Evolutionary conservation across 2,888 invertebrate species (phyloP).

Genomic region (Agrilus cyanescens): DNA sequence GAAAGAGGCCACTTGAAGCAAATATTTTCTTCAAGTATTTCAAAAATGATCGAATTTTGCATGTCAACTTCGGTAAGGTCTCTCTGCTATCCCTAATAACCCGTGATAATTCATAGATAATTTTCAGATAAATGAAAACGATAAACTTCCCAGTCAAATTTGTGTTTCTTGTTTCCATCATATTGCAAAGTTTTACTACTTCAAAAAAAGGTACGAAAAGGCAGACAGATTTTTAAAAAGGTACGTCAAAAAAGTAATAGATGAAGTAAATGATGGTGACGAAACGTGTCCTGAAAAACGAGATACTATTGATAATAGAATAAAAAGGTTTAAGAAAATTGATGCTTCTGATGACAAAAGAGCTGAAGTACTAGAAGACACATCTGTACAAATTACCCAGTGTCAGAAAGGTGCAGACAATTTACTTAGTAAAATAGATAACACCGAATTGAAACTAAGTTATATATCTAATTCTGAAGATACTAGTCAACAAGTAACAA

Average conservation of each 20-base stretch:
- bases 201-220: constrained; percentile 32
- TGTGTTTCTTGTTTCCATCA: constrained; percentile 34
- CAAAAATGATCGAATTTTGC: constrained; percentile 29
- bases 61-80: constrained; percentile 26
- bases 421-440: too few relatives aligned
- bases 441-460: too few relatives aligned
- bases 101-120: constrained; percentile 6
- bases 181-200: constrained; percentile 32
- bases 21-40: constrained; percentile 25
- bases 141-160: constrained; percentile 32
- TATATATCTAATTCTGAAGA: too few relatives aligned
- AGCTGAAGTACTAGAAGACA: too few relatives aligned
- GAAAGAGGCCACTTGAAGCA: constrained; percentile 25
- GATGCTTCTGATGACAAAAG: too few relatives aligned
- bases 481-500: too few relatives aligned
- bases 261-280: too few relatives aligned
- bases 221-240: constrained; percentile 29
- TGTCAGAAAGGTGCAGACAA: too few relatives aligned
- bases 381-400: too few relatives aligned
- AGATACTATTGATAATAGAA: too few relatives aligned
- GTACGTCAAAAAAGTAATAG: constrained; percentile 14
- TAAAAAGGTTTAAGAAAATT: too few relatives aligned
- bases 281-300: too few relatives aligned
- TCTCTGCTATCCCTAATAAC: constrained; percentile 1
- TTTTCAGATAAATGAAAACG: constrained; percentile 29